Evolutionary conservation across 2,797 vertebrate genomes (phyloP).

Genomic region (Clarias fuscus): DNA sequence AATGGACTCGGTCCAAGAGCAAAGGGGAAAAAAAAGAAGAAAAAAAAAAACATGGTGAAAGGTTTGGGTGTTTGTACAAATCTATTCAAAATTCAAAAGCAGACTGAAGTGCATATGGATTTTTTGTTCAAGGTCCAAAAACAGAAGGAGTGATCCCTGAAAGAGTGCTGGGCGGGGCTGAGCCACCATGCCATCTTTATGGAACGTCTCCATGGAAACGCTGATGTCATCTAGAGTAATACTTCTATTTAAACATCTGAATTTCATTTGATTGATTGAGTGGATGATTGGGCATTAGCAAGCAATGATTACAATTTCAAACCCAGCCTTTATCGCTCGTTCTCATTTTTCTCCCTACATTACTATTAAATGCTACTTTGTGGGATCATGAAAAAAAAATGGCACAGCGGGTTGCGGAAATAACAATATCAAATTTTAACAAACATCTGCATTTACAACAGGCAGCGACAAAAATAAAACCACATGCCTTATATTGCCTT

Average conservation of each 20-base stretch:
- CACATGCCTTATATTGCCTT: no score
- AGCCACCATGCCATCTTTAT: constrained; percentile 1
- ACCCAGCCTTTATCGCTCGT: neutral
- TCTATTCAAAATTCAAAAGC: neutral
- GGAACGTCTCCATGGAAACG: constrained; percentile 43
- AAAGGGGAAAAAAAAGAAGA: neutral
- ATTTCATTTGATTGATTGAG: constrained; percentile 53
- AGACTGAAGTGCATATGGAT: neutral
- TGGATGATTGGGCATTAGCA: constrained; percentile 53
- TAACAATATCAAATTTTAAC: neutral
- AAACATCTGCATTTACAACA: neutral
- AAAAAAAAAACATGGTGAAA: neutral
- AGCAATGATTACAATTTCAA: constrained; percentile 40
- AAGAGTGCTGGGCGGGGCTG: neutral
- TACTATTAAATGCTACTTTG: neutral
- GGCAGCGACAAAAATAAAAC: neutral
- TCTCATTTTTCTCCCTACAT: neutral
- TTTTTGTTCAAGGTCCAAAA: neutral
- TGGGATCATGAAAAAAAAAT: neutral
- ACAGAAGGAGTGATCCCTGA: neutral
- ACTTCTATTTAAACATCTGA: constrained; percentile 43
- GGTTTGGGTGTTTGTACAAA: neutral
- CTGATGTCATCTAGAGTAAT: constrained; percentile 12
- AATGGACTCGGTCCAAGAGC: neutral
- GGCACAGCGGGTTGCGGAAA: neutral